Evolutionary conservation across 2,888 invertebrate species (phyloP).

Genomic region (Metalampra italica): DNA sequence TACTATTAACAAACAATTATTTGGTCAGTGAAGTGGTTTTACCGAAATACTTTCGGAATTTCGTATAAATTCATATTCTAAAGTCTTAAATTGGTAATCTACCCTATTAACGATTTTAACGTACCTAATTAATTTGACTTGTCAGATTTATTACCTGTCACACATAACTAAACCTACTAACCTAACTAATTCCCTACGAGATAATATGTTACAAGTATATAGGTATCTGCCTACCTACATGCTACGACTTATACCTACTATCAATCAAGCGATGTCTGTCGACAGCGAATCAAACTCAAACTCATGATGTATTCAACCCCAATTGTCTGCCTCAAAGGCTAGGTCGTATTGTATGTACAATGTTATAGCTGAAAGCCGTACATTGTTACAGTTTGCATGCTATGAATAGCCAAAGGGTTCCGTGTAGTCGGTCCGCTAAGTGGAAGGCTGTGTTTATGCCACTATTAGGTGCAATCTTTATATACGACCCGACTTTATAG

Average conservation of each 20-base stretch:
- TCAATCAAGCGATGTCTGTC: background rate
- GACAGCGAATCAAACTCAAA: constrained; percentile 9
- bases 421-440: background rate
- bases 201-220: too few relatives aligned
- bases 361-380: background rate
- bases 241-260: background rate
- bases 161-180: too few relatives aligned
- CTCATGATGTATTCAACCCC: constrained; percentile 28
- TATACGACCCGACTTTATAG: too few relatives aligned
- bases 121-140: too few relatives aligned
- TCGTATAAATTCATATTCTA: too few relatives aligned
- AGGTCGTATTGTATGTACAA: constrained; percentile 4
- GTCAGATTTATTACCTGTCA: too few relatives aligned
- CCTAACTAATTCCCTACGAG: too few relatives aligned
- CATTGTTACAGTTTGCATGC: constrained; percentile 29
- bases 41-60: too few relatives aligned
- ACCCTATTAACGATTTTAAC: too few relatives aligned
- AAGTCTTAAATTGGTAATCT: too few relatives aligned
- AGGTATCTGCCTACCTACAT: background rate
- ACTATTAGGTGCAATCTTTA: background rate
- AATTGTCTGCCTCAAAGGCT: constrained; percentile 25
- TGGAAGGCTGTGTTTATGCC: background rate
- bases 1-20: too few relatives aligned
- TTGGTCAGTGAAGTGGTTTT: too few relatives aligned
- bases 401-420: constrained; percentile 37